Evolutionary conservation across 2,888 invertebrate genomes (phyloP).

Genomic region (Capitulum mitella): DNA sequence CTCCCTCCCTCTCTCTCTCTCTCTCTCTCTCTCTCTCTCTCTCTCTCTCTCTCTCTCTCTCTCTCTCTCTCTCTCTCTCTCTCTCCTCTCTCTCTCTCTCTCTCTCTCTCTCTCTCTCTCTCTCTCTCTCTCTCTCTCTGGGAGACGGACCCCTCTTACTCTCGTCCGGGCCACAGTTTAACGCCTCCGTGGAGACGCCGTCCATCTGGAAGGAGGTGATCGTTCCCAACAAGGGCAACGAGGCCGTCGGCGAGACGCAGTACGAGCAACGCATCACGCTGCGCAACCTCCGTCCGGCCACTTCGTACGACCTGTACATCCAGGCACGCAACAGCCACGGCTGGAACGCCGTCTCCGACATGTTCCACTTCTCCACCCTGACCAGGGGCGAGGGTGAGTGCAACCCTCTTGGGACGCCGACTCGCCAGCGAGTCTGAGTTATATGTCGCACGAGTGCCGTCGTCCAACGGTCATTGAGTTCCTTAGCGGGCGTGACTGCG

Average conservation of each 20-base stretch:
- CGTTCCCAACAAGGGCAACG: background rate
- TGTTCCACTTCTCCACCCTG: constrained; percentile 1
- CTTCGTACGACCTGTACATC: background rate
- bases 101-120: background rate
- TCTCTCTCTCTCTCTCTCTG: background rate
- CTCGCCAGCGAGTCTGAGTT: no score
- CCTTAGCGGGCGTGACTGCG: no score
- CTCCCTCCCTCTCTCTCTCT: background rate
- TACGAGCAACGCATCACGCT: background rate
- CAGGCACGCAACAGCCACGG: constrained; percentile 21
- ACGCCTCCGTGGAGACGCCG: background rate
- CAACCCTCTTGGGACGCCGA: no score
- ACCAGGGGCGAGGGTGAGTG: background rate
- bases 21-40: background rate
- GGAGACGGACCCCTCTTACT: background rate
- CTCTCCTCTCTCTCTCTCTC: background rate
- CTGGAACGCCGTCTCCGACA: constrained; percentile 4
- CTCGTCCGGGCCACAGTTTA: background rate
- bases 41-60: background rate
- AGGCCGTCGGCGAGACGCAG: background rate
- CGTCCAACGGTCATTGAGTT: no score
- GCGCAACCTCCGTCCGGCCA: background rate
- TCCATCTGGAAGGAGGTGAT: constrained; percentile 11
- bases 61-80: background rate
- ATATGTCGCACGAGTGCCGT: no score